These are phyloP conservation scores for Stichopus chloronotus DNA, from an alignment of 35 echinoderm and acorn worm genomes.

Conservation along the genomic window DNA sequence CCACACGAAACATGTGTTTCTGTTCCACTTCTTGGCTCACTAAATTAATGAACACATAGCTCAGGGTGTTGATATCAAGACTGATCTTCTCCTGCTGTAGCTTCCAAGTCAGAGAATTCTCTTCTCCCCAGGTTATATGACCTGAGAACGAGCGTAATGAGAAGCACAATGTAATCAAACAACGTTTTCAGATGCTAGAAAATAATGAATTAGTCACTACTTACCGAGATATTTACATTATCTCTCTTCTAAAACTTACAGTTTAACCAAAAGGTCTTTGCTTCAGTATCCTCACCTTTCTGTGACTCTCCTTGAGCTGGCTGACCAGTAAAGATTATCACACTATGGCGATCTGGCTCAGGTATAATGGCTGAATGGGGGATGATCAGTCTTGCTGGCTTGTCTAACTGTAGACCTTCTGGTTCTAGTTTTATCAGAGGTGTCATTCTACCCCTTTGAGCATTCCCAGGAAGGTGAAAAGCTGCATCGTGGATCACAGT, in stretches of 20 bases:
- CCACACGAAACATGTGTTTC: slow-evolving; percentile 1
- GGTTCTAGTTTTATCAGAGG: too few species aligned
- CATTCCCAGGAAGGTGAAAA: too few species aligned
- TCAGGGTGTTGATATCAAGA: slow-evolving; percentile 13
- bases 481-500: too few species aligned
- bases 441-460: too few species aligned
- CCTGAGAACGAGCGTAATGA: neutral
- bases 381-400: neutral
- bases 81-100: slow-evolving; percentile 4
- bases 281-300: neutral
- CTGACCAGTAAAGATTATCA: neutral
- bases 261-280: too few species aligned
- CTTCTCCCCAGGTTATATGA: slow-evolving; percentile 16
- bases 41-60: slow-evolving; percentile 12
- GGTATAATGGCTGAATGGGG: slow-evolving; percentile 16
- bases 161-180: too few species aligned
- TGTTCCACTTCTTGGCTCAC: slow-evolving; percentile 27
- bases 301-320: neutral
- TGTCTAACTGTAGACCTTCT: too few species aligned
- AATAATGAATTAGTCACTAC: too few species aligned
- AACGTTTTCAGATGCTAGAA: too few species aligned
- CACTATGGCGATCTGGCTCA: neutral
- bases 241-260: neutral
- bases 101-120: neutral
- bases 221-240: too few species aligned